Evolutionary conservation across 1,140 invertebrate genomes (phyloP).

Genomic region (Pseudomyrmex dendroicus): DNA sequence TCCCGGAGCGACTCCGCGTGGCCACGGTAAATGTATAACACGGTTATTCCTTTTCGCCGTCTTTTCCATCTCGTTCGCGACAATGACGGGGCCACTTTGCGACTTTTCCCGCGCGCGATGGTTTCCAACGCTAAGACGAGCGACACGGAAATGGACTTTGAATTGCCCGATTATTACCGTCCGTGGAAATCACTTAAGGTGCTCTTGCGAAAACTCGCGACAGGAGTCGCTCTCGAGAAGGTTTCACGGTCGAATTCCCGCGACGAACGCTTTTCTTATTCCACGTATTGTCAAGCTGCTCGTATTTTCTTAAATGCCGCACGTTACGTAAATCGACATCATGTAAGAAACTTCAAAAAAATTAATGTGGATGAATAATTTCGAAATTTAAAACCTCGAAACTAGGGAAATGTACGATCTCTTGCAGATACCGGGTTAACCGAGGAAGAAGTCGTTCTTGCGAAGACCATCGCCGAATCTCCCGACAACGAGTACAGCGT

Average conservation of each 20-base stretch:
- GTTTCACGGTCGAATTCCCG: not conserved
- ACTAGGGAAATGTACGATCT: not conserved
- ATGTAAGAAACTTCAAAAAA: not conserved
- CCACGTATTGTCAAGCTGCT: not conserved
- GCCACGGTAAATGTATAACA: conserved; percentile 65
- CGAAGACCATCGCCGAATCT: conserved; percentile 91
- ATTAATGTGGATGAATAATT: conserved; percentile 1
- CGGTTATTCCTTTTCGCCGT: conserved; percentile 63
- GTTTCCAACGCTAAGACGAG: conserved; percentile 32
- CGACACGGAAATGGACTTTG: conserved; percentile 79
- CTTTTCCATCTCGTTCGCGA: conserved; percentile 60
- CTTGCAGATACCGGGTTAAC: conserved; percentile 91
- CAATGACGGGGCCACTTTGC: conserved; percentile 66
- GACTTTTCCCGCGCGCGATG: conserved; percentile 50
- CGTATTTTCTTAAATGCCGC: conserved; percentile 9
- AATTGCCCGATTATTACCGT: conserved; percentile 76
- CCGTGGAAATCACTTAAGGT: conserved; percentile 55
- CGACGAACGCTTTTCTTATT: not conserved
- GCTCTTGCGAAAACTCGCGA: not conserved
- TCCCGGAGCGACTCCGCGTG: conserved; percentile 16
- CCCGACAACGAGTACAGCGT: conserved; percentile 90
- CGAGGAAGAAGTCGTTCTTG: conserved; percentile 94
- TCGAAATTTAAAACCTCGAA: not conserved
- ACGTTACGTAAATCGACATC: not conserved
- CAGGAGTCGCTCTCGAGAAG: not conserved